Base-by-base conservation (phyloP, 2,797 vertebrate genomes). In the Scleropages formosus region DNA sequence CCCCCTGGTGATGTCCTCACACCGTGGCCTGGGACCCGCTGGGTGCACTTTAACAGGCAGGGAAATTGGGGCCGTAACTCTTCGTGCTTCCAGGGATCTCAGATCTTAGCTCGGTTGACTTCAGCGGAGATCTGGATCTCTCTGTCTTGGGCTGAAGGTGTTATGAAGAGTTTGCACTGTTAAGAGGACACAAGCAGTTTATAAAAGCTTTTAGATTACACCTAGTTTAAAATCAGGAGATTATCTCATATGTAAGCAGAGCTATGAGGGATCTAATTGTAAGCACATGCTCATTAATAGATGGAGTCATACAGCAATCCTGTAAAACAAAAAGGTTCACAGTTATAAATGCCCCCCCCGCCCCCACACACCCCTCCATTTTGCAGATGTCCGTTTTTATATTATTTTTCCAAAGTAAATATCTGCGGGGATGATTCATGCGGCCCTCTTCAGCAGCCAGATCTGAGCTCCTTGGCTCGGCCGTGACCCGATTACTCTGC, bases 401-500 rank as follows among this genome's bases (percentile, higher is more conserved):
- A 70, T 70, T 60, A 59, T 58, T 63, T 31, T 76, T 76, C 59
- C 67, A 77, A 77, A 72, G 59, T 72, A 72, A 65, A 77, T 72
- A 66, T 72, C 47, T 63, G 18, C 22, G 8, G 51, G 27, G 60
- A 39, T 76, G 75, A 76, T 69, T 76, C 75, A 71, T 72, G 75
- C 1, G n/a, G 47, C 68, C 58, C 56, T 31, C 58, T 49, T 49
- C 47, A 62, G 60, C 26, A 69, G 66, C 72, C 65, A 61, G 70
- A 68, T 63, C 59, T 70, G 49, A 15, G 47, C 53, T 76, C 75
- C 46, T 63, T 18, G n/a, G 74, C 73, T 78, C n/a, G 44, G 11
- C 49, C 67, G 56, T 80, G 73, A 76, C 39, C 61, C 56, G 77
- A 81, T 79, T 75, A 74, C 66, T 47, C 49, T 69, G 49, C 53